phyloP scores from a whole-genome alignment of 2,888 invertebrate genomes.

The Cyaniris semiargus region DNA sequence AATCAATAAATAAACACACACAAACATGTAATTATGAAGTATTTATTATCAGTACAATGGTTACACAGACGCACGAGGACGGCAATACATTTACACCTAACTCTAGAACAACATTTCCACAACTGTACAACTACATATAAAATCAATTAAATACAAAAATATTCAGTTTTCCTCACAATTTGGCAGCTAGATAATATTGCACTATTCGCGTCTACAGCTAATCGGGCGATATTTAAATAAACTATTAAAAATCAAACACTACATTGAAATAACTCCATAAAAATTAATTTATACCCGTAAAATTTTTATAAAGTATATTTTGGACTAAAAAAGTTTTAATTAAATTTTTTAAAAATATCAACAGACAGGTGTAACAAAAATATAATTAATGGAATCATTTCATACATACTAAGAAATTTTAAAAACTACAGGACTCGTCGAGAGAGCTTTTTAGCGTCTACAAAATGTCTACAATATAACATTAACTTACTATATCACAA shows the following conservation, averaged over 20 bases:
- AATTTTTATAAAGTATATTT: not conserved
- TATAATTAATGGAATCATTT: not conserved
- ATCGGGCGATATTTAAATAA: not conserved
- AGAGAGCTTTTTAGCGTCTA: conserved; percentile 10
- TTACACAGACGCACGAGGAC: conserved; percentile 62
- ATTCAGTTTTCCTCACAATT: conserved; percentile 21
- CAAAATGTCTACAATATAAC: conserved; percentile 18
- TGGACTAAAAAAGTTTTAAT: not conserved
- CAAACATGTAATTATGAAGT: conserved; percentile 14
- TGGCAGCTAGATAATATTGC: conserved; percentile 29
- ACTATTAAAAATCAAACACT: not conserved
- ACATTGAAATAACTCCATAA: not conserved
- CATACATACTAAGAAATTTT: not conserved
- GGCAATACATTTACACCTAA: conserved; percentile 52
- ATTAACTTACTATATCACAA: conserved; percentile 40
- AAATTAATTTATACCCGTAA: not conserved
- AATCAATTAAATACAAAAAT: conserved; percentile 36
- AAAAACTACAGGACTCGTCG: not conserved
- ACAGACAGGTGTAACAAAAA: conserved; percentile 3
- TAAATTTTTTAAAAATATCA: not conserved
- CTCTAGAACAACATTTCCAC: conserved; percentile 34
- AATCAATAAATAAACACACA: not conserved
- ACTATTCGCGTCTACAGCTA: conserved; percentile 7
- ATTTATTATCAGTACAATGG: conserved; percentile 56
- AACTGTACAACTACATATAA: conserved; percentile 28